Base-by-base conservation (phyloP, 37 sponge, comb jelly and placozoan species). In the Crambe crambe region DNA sequence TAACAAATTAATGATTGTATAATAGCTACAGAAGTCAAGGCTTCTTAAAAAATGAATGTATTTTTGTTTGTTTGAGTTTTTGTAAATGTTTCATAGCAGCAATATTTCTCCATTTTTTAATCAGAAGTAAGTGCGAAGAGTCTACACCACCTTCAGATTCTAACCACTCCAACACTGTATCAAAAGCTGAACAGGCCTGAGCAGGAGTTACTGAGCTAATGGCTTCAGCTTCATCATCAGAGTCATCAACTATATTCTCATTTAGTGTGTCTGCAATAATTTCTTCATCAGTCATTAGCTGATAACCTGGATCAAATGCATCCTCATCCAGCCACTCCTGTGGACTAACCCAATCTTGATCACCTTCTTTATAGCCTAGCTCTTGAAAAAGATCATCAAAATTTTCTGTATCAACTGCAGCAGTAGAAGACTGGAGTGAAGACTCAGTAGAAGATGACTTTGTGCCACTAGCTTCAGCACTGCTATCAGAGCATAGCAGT, bases 271-370 rank as follows among this genome's bases (percentile, higher is more conserved):
- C 31, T 2, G 32, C 31, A 12, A 31, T 65, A 34, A 65, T 65
- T 65, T 65, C 66, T 31, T 20, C 35, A 31, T 65, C 66, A 2
- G 35, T 65, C 34, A 65, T 2, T 32, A 65, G 35, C 10, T 65
- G 66, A 47, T 34, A 31, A 31, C 35, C 35, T 31, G 66, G 66
- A 30, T 65, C 66, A 31, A 2, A 8, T 31, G 35, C 10, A 31
- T 65, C 66, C 30, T 65, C 9, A 31, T 29, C 34, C 1, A 65
- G 35, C 66, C 66, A 65, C 15, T 65, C 31, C 3, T 29, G 9
- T 65, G 66, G 66, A 65, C 32, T 31, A 30, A 8, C 32, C 66
- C 66, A 65, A 5, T 47, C 51, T 47, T 47, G 51, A 47, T 47
- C 12, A 12, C 51, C 51, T 15, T 12, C 12, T 12, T 15, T 31